Conservation (phyloP, 2,797 vertebrate genomes). For the Gymnothorax javanicus region DNA sequence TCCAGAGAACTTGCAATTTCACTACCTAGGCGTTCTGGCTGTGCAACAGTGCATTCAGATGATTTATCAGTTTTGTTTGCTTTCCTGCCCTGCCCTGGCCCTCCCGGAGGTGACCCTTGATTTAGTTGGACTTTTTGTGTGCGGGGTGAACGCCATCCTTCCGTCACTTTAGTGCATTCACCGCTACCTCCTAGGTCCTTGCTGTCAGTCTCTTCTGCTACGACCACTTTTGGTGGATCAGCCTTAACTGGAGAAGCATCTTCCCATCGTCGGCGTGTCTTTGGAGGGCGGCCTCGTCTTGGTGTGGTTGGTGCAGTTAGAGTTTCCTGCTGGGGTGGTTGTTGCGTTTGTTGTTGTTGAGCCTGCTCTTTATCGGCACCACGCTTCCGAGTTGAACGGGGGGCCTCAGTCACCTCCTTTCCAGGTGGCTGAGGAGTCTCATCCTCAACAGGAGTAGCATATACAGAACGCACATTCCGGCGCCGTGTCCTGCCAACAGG, state of each 20-base stretch:
- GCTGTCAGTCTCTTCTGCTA: slow-evolving; percentile 74
- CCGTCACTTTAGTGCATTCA: slow-evolving; percentile 78
- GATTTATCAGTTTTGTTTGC: slow-evolving; percentile 77
- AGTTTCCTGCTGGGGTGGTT: slow-evolving; percentile 67
- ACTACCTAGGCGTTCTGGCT: slow-evolving; percentile 55
- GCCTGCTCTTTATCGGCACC: slow-evolving; percentile 79
- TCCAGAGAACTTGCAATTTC: slow-evolving; percentile 57
- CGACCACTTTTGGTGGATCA: slow-evolving; percentile 71
- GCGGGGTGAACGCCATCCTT: slow-evolving; percentile 89
- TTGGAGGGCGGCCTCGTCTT: slow-evolving; percentile 79
- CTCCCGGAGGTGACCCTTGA: slow-evolving; percentile 60
- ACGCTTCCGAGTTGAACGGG: slow-evolving; percentile 88
- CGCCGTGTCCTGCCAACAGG: slow-evolving; percentile 86
- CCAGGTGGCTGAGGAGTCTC: slow-evolving; percentile 73
- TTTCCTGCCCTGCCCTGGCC: slow-evolving; percentile 74
- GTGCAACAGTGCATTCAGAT: slow-evolving; percentile 53
- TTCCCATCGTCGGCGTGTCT: slow-evolving; percentile 78
- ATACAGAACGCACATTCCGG: slow-evolving; percentile 92
- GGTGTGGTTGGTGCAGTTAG: slow-evolving; percentile 76
- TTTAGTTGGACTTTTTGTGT: slow-evolving; percentile 81
- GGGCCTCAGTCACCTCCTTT: slow-evolving; percentile 82
- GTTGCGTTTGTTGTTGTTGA: slow-evolving; percentile 36
- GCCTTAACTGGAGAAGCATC: slow-evolving; percentile 79
- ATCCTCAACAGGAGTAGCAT: slow-evolving; percentile 86
- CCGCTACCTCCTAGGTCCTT: slow-evolving; percentile 69